Evolutionary conservation across 1,140 invertebrate genomes (phyloP).

Genomic region (Lucilia sericata): DNA sequence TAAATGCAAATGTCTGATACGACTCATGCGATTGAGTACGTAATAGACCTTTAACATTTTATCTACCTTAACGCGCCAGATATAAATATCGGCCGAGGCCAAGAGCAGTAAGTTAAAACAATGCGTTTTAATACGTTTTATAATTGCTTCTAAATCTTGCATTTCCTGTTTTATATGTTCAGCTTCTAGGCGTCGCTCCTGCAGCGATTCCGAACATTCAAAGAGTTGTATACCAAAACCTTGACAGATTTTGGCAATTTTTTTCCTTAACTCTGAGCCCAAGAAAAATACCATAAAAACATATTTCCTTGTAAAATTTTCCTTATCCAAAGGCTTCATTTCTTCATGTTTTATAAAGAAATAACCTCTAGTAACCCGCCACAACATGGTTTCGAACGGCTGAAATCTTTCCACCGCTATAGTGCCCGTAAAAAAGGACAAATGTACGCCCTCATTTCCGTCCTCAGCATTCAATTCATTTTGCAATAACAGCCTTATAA

Average conservation of each 20-base stretch:
- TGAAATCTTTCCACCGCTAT: conserved; percentile 85
- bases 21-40: conserved; percentile 88
- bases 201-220: conserved; percentile 52
- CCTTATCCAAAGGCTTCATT: not conserved
- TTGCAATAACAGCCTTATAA: conserved; percentile 79
- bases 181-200: conserved; percentile 25
- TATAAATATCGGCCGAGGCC: conserved; percentile 88
- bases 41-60: conserved; percentile 93
- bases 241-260: conserved; percentile 53
- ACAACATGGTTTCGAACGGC: conserved; percentile 57
- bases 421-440: conserved; percentile 79
- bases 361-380: conserved; percentile 55
- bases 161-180: conserved; percentile 50
- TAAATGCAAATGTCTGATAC: conserved; percentile 86
- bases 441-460: conserved; percentile 50
- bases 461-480: conserved; percentile 45
- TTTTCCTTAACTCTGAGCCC: conserved; percentile 50
- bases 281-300: conserved; percentile 54
- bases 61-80: conserved; percentile 90
- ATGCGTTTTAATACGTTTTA: conserved; percentile 73
- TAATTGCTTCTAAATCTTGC: conserved; percentile 49
- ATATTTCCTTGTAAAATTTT: conserved; percentile 49
- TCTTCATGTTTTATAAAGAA: conserved; percentile 51
- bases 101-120: conserved; percentile 84
- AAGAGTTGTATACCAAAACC: conserved; percentile 56